Evolutionary conservation across 2,888 invertebrate species (phyloP), one percentile per base, ranked within the genome.

Genomic region (Caenorhabditis japonica): DNA sequence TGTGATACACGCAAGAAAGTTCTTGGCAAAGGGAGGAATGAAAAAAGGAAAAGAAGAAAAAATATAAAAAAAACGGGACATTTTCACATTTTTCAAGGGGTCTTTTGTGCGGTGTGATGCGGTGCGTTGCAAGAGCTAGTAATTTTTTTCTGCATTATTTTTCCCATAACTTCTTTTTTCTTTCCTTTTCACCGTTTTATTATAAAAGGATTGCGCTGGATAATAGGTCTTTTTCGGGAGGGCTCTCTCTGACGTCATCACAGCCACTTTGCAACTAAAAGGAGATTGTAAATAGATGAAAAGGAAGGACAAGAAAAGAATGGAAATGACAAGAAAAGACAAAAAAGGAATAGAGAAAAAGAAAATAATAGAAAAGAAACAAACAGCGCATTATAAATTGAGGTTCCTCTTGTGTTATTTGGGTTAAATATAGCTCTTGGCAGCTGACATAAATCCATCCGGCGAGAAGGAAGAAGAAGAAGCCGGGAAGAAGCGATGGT

Each of bases 351-450:
- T 25, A 39, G 34, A 56, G 33, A 46, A 38, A 36, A 59, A 47
- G n/a, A 44, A 41, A 34, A 15, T 19, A 13, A 21, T 13, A 47
- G 23, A 41, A 51, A 36, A 66, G 39, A 56, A 52, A 59, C 52
- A 58, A 30, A 52, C 13, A 15, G 46, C 62, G 43, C 62, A 64
- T 47, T 64, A 64, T 55, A 55, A 55, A 55, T 64, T 55, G 56
- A 64, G 56, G 64, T 55, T 55, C 64, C 47, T 39, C 34, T 39
- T 27, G 19, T 64, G 56, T 56, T 64, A 64, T 64, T 44, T 47
- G 56, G 49, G 64, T 64, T 64, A 64, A 56, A 64, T 64, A 64
- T 64, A 64, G 56, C 56, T 56, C 56, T 27, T 53, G 64, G 64
- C 64, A 64, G 64, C 64, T 64, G 64, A 56, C 64, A 56, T 55